A percentile compares a stretch with the other conserved stretches of the same genome.
These are phyloP conservation scores for Takifugu flavidus DNA, from an alignment of 2,113 vertebrate species.

Conservation along the genomic window DNA sequence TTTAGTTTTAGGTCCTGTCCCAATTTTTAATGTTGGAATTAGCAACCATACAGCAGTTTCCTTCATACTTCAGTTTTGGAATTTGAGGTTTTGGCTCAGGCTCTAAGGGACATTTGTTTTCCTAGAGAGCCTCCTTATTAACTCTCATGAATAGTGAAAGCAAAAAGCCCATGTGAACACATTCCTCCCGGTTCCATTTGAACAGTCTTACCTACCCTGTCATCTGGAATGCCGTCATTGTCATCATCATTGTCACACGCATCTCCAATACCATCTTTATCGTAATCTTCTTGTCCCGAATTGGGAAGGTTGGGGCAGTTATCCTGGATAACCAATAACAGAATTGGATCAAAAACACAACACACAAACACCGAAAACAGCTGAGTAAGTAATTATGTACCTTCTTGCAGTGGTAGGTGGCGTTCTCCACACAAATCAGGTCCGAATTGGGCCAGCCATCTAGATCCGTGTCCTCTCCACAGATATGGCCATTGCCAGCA, in stretches of 20 bases:
- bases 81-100: constrained; percentile 66
- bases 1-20: constrained; percentile 54
- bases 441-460: constrained; percentile 97
- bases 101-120: constrained; percentile 60
- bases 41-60: constrained; percentile 47
- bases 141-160: constrained; percentile 48
- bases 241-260: constrained; percentile 96
- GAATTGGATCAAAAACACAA: background rate
- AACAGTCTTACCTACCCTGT: constrained; percentile 77
- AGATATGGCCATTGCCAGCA: constrained; percentile 95
- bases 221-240: constrained; percentile 91
- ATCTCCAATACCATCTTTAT: constrained; percentile 94
- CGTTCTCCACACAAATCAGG: constrained; percentile 92
- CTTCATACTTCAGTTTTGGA: constrained; percentile 61
- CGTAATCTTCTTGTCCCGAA: constrained; percentile 98
- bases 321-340: constrained; percentile 76
- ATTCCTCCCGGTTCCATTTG: background rate
- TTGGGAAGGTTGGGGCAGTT: constrained; percentile 98
- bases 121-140: constrained; percentile 38
- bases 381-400: constrained; percentile 56
- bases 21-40: constrained; percentile 59
- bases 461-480: constrained; percentile 94
- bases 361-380: background rate
- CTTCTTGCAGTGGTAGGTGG: constrained; percentile 98
- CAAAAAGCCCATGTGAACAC: constrained; percentile 12